Base-by-base conservation (phyloP, 2,888 invertebrate genomes). In the Agrotis clavis region DNA sequence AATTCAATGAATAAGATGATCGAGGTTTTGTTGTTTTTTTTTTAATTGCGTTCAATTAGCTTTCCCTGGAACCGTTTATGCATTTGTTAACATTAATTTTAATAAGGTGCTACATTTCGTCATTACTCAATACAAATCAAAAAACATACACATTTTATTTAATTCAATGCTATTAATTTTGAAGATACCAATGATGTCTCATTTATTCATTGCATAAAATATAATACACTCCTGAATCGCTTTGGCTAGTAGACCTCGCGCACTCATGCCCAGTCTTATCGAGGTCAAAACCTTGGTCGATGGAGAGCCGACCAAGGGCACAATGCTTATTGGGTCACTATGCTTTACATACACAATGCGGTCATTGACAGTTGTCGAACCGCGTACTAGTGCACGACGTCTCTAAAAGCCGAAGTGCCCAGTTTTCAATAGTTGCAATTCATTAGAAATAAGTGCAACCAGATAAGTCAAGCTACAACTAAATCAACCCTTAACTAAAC, bases 141-240 rank as follows among this genome's bases (percentile, higher is more conserved):
- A 74, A 50, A 67, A 73, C 72, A 75, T 67, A 67, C 75, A 67
- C 75, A 73, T 56, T 75, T 75, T 67, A 75, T 73, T 73, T 76
- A 19, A 25, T 67, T 47, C 18, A 51, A 50, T 18, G 30, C 56
- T 30, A 45, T 45, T 47, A 18, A 50, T 74, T 65, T 48, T 18
- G 54, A 54, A 30, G 25, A 54, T 35, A 35, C n/a, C 56, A 47
- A 56, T 54, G 6, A 21, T 21, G 6, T 60, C 16, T 57, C 48
- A 18, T 50, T 57, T 30, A 47, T 71, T 67, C 6, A 45, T 45
- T 59, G 18, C 14, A 14, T 9, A 47, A 41, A 11, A 45, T 54
- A 18, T 21, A 54, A 25, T 54, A 30, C 13, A 57, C n/a, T 11
- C 45, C 45, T 53, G 45, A 54, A 53, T 47, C 19, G 18, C 16